These are phyloP conservation scores for Buteo buteo DNA, from an alignment of 2,113 vertebrate species.

Conservation along the genomic window DNA sequence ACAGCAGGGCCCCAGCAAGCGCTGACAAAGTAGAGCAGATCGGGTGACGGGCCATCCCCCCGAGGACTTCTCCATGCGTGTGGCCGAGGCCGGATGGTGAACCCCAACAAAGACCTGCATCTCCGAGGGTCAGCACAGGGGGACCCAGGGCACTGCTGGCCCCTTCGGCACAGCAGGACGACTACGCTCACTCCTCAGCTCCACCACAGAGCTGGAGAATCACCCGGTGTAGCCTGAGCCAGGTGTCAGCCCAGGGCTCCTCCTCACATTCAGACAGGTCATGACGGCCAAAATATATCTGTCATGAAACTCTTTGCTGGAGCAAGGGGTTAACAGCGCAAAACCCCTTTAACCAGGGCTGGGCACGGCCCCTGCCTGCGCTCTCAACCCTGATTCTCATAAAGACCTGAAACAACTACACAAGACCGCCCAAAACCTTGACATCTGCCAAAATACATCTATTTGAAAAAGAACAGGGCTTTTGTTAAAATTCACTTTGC, in stretches of 20 bases:
- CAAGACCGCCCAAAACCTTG: neutral
- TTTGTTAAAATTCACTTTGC: neutral
- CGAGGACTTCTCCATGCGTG: fast-evolving
- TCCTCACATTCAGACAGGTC: neutral
- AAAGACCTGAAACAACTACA: neutral
- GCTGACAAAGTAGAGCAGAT: neutral
- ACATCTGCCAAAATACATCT: neutral
- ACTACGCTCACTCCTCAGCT: neutral
- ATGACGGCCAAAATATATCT: neutral
- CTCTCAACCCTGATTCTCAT: neutral
- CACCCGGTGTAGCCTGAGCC: neutral
- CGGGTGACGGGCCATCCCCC: neutral
- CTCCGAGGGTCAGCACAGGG: neutral
- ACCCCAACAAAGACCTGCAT: neutral
- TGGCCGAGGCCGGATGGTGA: neutral
- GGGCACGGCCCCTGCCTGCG: neutral
- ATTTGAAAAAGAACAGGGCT: neutral
- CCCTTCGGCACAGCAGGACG: neutral
- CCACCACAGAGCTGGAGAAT: neutral
- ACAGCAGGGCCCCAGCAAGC: neutral
- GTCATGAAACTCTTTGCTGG: neutral
- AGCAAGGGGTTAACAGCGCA: neutral
- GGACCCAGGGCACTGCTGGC: too few species aligned
- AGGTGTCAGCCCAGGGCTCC: neutral
- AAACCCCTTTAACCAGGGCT: neutral